Conservation (phyloP, 2,888 invertebrate genomes). For the Tenthredo notha region DNA sequence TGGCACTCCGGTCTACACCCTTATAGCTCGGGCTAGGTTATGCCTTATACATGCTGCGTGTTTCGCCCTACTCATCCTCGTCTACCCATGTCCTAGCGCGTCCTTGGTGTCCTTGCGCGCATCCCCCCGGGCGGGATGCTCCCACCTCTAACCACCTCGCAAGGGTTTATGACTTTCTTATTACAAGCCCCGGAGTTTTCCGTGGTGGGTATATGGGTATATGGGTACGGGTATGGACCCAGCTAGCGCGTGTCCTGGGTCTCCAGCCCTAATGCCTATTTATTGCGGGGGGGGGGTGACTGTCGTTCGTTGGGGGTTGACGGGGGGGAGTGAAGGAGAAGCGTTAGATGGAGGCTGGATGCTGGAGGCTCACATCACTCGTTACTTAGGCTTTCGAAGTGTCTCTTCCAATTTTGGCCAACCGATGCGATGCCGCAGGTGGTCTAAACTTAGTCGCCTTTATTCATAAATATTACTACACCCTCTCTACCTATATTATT, state of each 20-base stretch:
- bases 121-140: constrained; percentile 1
- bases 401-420: constrained; percentile 43
- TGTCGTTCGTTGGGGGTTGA: neutral
- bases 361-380: constrained; percentile 30
- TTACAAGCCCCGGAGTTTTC: constrained; percentile 38
- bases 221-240: neutral
- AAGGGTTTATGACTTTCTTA: constrained; percentile 54
- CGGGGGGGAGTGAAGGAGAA: too few relatives aligned
- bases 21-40: neutral
- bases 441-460: neutral
- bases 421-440: constrained; percentile 18
- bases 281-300: constrained; percentile 45
- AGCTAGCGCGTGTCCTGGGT: constrained; percentile 39
- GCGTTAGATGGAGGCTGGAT: neutral
- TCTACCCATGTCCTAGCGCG: neutral
- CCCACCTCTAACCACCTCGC: constrained; percentile 25
- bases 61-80: neutral
- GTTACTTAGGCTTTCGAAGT: constrained; percentile 46
- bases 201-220: neutral
- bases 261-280: constrained; percentile 45
- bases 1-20: constrained; percentile 57
- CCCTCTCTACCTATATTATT: neutral
- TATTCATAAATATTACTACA: neutral
- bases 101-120: neutral
- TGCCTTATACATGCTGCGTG: constrained; percentile 2